Evolutionary conservation across 64 coral and sea anemone genomes (phyloP).

Genomic region (Montipora sp.): DNA sequence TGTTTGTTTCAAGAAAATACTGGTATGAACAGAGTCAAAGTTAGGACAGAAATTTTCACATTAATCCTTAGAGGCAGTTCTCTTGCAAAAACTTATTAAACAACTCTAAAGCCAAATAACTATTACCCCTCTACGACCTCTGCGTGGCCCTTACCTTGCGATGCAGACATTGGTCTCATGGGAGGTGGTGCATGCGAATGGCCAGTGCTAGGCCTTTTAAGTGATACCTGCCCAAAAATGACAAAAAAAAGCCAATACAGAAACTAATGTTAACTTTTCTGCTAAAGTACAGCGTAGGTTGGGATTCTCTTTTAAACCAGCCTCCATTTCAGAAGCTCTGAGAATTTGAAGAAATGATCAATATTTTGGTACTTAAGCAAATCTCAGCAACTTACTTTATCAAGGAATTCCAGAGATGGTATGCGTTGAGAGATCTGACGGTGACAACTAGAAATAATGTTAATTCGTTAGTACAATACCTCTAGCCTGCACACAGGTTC

Average conservation of each 20-base stretch:
- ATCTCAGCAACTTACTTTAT: constrained; percentile 44
- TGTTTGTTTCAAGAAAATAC: too few species aligned
- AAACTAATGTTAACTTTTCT: not conserved
- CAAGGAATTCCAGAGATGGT: constrained; percentile 67
- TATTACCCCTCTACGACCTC: too few species aligned
- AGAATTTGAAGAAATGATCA: too few species aligned
- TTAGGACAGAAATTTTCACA: too few species aligned
- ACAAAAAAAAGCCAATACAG: not conserved
- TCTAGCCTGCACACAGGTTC: too few species aligned
- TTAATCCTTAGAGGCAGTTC: too few species aligned
- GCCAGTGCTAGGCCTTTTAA: constrained; percentile 75
- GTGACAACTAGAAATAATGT: constrained; percentile 34
- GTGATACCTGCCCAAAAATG: constrained; percentile 48
- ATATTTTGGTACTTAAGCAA: too few species aligned
- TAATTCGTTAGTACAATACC: not conserved
- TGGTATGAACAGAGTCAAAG: too few species aligned
- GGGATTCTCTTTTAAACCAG: too few species aligned
- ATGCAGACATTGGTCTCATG: constrained; percentile 83
- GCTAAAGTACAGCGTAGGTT: too few species aligned
- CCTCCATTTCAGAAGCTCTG: too few species aligned
- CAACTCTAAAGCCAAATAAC: too few species aligned
- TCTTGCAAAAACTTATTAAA: not conserved
- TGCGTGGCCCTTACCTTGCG: constrained; percentile 54
- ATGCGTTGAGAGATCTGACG: constrained; percentile 53
- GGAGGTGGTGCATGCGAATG: constrained; percentile 60